Percentiles rank a stretch among this genome's conserved stretches.
These are phyloP conservation scores for Cantharis rufa DNA, from an alignment of 2,888 invertebrate species.

Conservation along the genomic window DNA sequence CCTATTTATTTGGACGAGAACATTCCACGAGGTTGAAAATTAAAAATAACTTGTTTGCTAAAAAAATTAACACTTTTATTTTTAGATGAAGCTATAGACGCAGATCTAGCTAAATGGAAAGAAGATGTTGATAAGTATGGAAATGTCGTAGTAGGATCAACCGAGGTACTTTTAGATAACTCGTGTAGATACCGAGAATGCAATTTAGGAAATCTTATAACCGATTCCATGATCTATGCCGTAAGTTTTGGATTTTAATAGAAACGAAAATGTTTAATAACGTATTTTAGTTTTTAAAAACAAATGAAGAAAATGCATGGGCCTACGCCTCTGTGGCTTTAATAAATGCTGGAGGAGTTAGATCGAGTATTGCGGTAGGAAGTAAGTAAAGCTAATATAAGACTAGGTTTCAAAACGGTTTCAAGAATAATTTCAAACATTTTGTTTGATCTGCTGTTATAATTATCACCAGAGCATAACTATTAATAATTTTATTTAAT, in stretches of 20 bases:
- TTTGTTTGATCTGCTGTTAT: not conserved
- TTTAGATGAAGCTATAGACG: slow-evolving; percentile 65
- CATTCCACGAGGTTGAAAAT: slow-evolving; percentile 64
- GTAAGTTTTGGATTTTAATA: slow-evolving; percentile 6
- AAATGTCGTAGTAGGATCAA: slow-evolving; percentile 62
- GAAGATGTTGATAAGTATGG: slow-evolving; percentile 61
- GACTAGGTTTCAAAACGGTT: no score
- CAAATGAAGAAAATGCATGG: slow-evolving; percentile 62
- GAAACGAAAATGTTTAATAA: not conserved
- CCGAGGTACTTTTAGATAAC: slow-evolving; percentile 62
- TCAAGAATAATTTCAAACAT: not conserved
- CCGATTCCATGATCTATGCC: slow-evolving; percentile 69
- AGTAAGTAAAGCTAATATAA: not conserved
- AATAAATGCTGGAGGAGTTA: slow-evolving; percentile 71
- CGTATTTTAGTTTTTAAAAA: slow-evolving; percentile 55
- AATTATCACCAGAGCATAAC: no score
- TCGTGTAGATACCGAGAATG: slow-evolving; percentile 68
- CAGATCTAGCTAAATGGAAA: slow-evolving; percentile 65
- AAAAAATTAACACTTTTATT: not conserved
- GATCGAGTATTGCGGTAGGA: slow-evolving; percentile 51
- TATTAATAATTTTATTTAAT: slow-evolving; percentile 23
- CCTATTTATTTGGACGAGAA: slow-evolving; percentile 69
- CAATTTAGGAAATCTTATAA: slow-evolving; percentile 72
- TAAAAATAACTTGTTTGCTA: not conserved
- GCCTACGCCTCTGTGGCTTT: slow-evolving; percentile 69